Base-by-base conservation (phyloP, 2,113 vertebrate species). In the Spea multiplicata region DNA sequence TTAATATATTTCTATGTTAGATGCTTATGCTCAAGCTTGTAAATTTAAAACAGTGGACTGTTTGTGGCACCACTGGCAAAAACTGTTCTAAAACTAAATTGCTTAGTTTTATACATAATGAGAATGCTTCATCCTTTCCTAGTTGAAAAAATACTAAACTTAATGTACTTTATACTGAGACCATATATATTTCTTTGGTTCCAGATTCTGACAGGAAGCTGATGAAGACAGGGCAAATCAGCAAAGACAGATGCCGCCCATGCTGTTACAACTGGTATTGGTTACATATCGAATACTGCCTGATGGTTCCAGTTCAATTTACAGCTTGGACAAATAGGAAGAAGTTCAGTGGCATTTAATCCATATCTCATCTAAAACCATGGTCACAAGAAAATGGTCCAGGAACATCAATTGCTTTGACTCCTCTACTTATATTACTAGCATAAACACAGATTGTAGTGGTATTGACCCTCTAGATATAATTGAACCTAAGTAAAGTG, bases 341-440 rank as follows among this genome's bases (percentile, higher is more conserved):
- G 65, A 17, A 45, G 16, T 74, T 45, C 46, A 5, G 45, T 80
- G 78, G 71, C 78, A 80, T 80, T 68, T 74, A 80, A 80, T 80
- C 78, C 71, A 80, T 80, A 80, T 61, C 78, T 80, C 78, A 80
- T 74, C 64, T 67, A 61, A 68, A 68, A 73, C 73, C 78, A 73
- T 80, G 52, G 74, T 80, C 64, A 80, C 66, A 74, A 66, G 78
- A 48, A 67, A 61, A 67, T 74, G 48, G 45, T 74, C 46, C 52
- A 61, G 53, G 59, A 80, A 61, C 45, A 17, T 74, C 64, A 74
- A 71, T 65, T 48, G 2, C 53, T 4, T 14, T 80, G 69, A 44
- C 69, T 61, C 57, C 59, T 44, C 17, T 49, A 59, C 55, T 52
- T 62, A 12, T 62, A 70, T 12, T 5, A 46, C 44, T 66, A 57